Percentiles rank a stretch among this genome's conserved stretches.
These are phyloP conservation scores for Mungos mungo DNA, from an alignment of 2,113 vertebrate genomes.

Conservation along the genomic window DNA sequence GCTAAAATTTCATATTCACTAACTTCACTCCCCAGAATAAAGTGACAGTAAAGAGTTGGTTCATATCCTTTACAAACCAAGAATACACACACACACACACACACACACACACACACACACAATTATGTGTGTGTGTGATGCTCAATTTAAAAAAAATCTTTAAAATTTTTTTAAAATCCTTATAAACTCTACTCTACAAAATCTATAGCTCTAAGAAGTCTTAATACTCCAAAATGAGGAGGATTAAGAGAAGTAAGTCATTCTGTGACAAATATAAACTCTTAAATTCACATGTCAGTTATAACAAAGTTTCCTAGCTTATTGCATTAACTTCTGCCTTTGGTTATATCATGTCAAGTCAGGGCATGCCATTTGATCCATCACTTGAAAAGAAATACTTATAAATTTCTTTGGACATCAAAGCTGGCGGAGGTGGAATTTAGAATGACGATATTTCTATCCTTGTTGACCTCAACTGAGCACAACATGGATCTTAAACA, in stretches of 20 bases:
- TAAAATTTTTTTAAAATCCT: neutral
- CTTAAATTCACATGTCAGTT: neutral
- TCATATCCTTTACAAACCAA: neutral
- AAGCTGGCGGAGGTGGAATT: conserved; percentile 41
- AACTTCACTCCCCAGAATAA: neutral
- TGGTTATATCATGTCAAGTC: conserved; percentile 59
- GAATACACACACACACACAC: neutral
- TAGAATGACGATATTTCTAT: conserved; percentile 14
- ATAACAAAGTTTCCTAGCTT: conserved; percentile 61
- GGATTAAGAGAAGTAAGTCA: conserved; percentile 49
- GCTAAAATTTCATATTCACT: neutral
- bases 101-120: neutral
- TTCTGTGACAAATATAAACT: conserved; percentile 69
- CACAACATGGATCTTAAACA: neutral
- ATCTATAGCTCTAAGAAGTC: neutral
- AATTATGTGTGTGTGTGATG: neutral
- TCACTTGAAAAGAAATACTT: conserved; percentile 54
- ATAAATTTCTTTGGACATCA: conserved; percentile 57
- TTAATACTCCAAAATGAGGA: conserved; percentile 35
- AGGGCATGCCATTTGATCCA: conserved; percentile 56
- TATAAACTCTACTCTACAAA: neutral
- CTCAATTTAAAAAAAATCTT: neutral
- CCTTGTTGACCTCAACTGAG: neutral
- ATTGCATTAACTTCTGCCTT: conserved; percentile 64
- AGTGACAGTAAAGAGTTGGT: neutral